Evolutionary conservation across 2,113 vertebrate species (phyloP).

Genomic region (Gobius niger): DNA sequence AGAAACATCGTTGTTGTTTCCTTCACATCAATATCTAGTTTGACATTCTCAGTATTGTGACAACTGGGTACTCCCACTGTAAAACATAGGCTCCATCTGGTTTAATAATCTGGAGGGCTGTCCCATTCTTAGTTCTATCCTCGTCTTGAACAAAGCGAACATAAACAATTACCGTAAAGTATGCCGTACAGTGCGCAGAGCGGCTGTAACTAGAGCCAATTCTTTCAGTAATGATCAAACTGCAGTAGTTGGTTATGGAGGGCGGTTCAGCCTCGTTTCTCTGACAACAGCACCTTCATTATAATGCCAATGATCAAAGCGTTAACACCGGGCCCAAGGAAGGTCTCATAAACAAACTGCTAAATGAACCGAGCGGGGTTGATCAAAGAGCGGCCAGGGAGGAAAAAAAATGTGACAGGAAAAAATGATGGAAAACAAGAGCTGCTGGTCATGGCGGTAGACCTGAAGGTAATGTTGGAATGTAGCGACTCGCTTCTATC

Average conservation of each 20-base stretch:
- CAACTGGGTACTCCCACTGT: too few species aligned
- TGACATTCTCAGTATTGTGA: too few species aligned
- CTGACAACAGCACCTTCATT: slow-evolving; percentile 10
- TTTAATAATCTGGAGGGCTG: too few species aligned
- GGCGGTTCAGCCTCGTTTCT: not conserved
- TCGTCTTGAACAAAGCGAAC: too few species aligned
- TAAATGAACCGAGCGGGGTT: not conserved
- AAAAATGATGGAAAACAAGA: not conserved
- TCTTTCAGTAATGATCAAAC: not conserved
- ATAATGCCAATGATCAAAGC: slow-evolving; percentile 23
- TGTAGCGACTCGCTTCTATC: too few species aligned
- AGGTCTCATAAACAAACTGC: slow-evolving; percentile 18
- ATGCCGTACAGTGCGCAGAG: too few species aligned
- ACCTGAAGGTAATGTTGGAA: too few species aligned
- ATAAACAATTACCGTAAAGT: too few species aligned
- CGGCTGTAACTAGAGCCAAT: not conserved
- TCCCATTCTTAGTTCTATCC: too few species aligned
- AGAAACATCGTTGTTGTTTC: too few species aligned
- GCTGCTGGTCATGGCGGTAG: not conserved
- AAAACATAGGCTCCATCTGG: too few species aligned
- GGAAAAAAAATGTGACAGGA: not conserved
- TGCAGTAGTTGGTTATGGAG: not conserved
- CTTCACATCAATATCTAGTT: too few species aligned
- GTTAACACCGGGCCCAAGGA: slow-evolving; percentile 5
- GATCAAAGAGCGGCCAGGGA: slow-evolving; percentile 14